phyloP scores from a whole-genome alignment of 2,797 vertebrate species.

The Typhlichthys subterraneus region DNA sequence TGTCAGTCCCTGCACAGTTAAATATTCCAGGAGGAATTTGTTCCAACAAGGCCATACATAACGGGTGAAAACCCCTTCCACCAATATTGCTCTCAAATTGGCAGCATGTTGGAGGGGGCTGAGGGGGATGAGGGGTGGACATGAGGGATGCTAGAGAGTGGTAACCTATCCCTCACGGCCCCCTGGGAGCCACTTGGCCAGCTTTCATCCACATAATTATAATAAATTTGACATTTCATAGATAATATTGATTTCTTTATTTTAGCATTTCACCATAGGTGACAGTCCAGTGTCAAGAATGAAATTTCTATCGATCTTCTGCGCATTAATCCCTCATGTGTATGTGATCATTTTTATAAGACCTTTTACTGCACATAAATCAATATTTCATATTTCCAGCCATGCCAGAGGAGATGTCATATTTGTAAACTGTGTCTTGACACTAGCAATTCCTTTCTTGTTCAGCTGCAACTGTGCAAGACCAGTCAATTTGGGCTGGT shows the following conservation, averaged over 20 bases:
- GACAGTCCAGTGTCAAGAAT: conserved; percentile 99
- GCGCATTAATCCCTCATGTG: conserved; percentile 99
- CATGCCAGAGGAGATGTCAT: conserved; percentile 99
- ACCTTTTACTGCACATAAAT: conserved; percentile 99
- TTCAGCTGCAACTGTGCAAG: conserved; percentile 99
- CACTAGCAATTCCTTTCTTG: conserved; percentile 99
- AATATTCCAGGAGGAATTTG: conserved; percentile 98
- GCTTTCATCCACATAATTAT: conserved; percentile 99
- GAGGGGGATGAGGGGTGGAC: conserved; percentile 86
- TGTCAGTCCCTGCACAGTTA: conserved; percentile 91
- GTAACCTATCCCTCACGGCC: conserved; percentile 98
- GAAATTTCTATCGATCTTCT: conserved; percentile 99
- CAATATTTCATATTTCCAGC: conserved; percentile 99
- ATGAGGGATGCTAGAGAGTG: conserved; percentile 95
- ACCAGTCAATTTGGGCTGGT: conserved; percentile 97
- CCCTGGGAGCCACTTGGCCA: conserved; percentile 99
- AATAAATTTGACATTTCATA: conserved; percentile 99
- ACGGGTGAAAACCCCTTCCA: conserved; percentile 91
- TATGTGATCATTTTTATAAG: conserved; percentile 99
- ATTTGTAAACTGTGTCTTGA: conserved; percentile 99
- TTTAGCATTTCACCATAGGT: conserved; percentile 99
- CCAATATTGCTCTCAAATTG: conserved; percentile 99
- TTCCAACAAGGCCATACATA: conserved; percentile 91
- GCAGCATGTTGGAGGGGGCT: conserved; percentile 78
- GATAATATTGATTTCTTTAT: conserved; percentile 99